Base-by-base conservation (phyloP, 1,140 invertebrate species). In the Archegozetes longisetosus region DNA sequence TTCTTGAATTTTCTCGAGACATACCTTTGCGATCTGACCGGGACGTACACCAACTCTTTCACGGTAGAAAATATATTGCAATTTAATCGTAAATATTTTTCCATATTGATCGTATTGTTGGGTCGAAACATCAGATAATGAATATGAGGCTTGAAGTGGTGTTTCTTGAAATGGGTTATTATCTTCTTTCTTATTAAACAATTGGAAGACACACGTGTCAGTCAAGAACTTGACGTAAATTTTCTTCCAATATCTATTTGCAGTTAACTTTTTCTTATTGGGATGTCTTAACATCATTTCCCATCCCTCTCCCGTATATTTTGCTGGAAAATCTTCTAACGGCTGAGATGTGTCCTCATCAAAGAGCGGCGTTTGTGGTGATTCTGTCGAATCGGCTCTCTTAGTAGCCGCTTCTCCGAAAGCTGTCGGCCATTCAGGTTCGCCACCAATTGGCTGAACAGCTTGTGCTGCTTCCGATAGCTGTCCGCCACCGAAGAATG, bases 11-110 rank as follows among this genome's bases (percentile, higher is more conserved):
- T n/a, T n/a, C n/a, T n/a, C n/a, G n/a, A n/a, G n/a, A n/a, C n/a
- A n/a, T n/a, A n/a, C n/a, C 72, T 93, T 93, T 20, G 88, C 88
- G 40, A 97, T 89, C 71, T 96, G 89, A 13, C 94, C 95, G 0
- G 93, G 88, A 66, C 93, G 76, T 14, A 99, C 88, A 2, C 95
- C 95, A 0, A 96, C 91, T 26, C 92, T 77, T 71, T 98, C 95
- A 71, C 96, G 96, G 73, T 98, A 99, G 72, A 96, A 94, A 28
- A 98, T 86, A 69, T 97, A 97, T 70, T 98, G 93, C 48, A 98
- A 75, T 74, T 99, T 99, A 17, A 97, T 81, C 0, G 95, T 98
- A 73, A 98, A 97, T 66, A 98, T 98, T 76, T 98, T 99, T 3
- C 93, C 93, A 72, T 86, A 99, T 68, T 94, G 86, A 76, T 99